These are phyloP conservation scores for Hemiscyllium ocellatum DNA, from an alignment of 2,113 vertebrate genomes.

Conservation along the genomic window DNA sequence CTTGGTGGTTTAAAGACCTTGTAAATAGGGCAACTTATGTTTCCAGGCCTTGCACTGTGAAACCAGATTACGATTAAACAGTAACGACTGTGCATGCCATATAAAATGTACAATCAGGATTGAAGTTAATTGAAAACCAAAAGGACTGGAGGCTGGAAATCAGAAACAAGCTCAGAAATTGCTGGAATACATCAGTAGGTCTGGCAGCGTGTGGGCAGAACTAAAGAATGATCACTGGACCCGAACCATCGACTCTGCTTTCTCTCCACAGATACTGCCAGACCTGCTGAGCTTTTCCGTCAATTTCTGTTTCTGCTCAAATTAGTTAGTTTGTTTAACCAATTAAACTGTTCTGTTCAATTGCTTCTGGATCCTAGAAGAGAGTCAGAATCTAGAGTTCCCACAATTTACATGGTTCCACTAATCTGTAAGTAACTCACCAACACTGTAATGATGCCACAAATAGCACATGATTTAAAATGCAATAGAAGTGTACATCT, in stretches of 20 bases:
- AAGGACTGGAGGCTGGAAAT: too few relatives aligned
- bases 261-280: too few relatives aligned
- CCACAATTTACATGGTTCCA: neutral
- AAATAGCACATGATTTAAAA: neutral
- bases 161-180: too few relatives aligned
- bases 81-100: neutral
- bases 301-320: too few relatives aligned
- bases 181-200: too few relatives aligned
- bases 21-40: neutral
- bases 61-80: neutral
- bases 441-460: neutral
- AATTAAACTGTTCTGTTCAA: neutral
- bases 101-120: neutral
- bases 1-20: neutral
- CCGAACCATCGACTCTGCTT: too few relatives aligned
- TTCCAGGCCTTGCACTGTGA: neutral
- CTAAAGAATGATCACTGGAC: too few relatives aligned
- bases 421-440: neutral
- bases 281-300: too few relatives aligned
- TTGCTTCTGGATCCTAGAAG: neutral
- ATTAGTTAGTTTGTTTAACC: neutral
- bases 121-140: neutral
- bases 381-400: neutral
- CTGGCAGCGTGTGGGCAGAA: too few relatives aligned
- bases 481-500: neutral